Percentiles rank a stretch among this genome's conserved stretches.
phyloP scores from a whole-genome alignment of 2,888 invertebrate species.

The Cinara cedri region DNA sequence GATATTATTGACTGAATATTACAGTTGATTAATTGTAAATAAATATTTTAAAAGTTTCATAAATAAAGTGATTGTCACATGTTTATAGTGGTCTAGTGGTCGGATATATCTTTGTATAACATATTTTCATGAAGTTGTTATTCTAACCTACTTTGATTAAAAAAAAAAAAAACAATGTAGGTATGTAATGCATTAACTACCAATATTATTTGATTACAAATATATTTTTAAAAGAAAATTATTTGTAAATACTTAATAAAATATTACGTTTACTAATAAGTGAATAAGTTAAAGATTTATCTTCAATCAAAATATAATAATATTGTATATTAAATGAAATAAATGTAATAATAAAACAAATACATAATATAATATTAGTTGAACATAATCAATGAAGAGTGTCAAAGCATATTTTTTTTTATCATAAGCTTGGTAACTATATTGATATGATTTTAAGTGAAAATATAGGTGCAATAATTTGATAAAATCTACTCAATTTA shows the following conservation, averaged over 20 bases:
- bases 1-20: neutral
- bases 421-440: constrained; percentile 35
- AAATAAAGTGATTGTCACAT: neutral
- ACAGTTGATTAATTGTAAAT: neutral
- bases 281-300: neutral
- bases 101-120: neutral
- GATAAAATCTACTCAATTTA: constrained; percentile 29
- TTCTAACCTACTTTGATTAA: neutral
- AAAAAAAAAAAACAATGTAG: neutral
- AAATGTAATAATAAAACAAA: constrained; percentile 18
- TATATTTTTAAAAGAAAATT: constrained; percentile 5
- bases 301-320: constrained; percentile 13
- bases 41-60: neutral
- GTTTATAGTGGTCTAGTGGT: neutral
- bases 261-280: neutral
- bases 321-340: constrained; percentile 3
- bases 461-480: constrained; percentile 38
- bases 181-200: neutral
- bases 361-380: constrained; percentile 31
- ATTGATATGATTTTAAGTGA: constrained; percentile 26
- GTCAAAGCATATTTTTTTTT: constrained; percentile 12
- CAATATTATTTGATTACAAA: constrained; percentile 2
- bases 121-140: neutral
- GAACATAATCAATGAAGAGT: constrained; percentile 29
- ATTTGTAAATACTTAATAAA: neutral